phyloP scores from a whole-genome alignment of 2,113 vertebrate genomes.

The Alethe castanea region DNA sequence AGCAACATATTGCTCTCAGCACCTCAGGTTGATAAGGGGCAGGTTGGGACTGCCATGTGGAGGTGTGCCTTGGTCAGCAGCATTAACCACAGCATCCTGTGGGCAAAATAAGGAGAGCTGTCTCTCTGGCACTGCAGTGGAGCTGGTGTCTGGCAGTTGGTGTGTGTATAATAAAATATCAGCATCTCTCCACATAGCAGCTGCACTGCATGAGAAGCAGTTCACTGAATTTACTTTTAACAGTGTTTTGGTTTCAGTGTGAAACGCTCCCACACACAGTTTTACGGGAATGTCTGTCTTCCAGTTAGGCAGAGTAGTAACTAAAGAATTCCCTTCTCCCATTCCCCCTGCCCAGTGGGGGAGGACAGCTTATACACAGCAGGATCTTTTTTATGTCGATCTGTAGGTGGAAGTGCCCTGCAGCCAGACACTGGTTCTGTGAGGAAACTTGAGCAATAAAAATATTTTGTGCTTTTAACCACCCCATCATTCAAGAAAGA shows the following conservation, averaged over 20 bases:
- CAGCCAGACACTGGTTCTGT: conserved; percentile 45
- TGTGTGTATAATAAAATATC: neutral
- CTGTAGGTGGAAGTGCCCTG: conserved; percentile 64
- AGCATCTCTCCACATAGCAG: neutral
- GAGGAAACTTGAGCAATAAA: conserved; percentile 56
- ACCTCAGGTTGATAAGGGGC: neutral
- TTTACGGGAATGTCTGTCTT: conserved; percentile 51
- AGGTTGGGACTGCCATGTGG: neutral
- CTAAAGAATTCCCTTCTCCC: conserved; percentile 56
- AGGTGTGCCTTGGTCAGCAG: neutral
- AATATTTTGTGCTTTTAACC: conserved; percentile 52
- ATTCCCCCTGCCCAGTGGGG: conserved; percentile 56
- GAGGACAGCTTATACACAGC: conserved; percentile 58
- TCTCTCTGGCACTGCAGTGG: neutral
- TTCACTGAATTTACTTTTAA: conserved; percentile 60
- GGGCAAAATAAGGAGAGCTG: neutral
- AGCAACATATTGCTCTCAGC: neutral
- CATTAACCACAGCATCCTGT: neutral
- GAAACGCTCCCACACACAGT: conserved; percentile 65
- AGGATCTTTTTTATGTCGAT: conserved; percentile 41
- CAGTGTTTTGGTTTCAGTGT: conserved; percentile 63
- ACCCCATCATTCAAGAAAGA: conserved; percentile 42
- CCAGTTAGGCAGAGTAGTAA: conserved; percentile 44
- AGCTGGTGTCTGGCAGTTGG: neutral
- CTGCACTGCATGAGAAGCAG: conserved; percentile 39